Percentiles rank a stretch among this genome's conserved stretches.
Conservation (phyloP, 2,113 vertebrate genomes). For the Poeciliopsis prolifica region DNA sequence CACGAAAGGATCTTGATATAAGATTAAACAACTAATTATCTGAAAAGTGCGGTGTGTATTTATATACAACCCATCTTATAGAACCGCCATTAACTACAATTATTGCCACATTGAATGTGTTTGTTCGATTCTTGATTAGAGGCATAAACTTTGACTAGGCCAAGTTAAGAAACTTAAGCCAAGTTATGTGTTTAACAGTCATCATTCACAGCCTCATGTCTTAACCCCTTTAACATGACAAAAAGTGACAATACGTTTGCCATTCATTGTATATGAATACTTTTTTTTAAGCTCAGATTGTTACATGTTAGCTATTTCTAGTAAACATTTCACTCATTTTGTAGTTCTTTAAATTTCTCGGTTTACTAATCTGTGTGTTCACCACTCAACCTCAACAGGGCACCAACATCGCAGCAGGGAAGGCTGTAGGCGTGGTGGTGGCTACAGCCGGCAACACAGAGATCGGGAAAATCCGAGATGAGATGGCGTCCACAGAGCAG, state of each 20-base stretch:
- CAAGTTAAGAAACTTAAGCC: too few species aligned
- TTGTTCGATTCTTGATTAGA: too few species aligned
- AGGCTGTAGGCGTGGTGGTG: slow-evolving; percentile 94
- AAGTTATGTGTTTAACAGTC: too few species aligned
- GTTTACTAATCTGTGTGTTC: neutral
- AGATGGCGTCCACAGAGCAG: slow-evolving; percentile 96
- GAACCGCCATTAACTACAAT: neutral
- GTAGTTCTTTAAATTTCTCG: neutral
- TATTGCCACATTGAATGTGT: too few species aligned
- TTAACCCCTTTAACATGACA: too few species aligned
- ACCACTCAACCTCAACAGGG: slow-evolving; percentile 76
- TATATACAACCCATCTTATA: neutral
- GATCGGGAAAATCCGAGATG: slow-evolving; percentile 97
- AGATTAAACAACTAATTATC: neutral
- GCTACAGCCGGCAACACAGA: slow-evolving; percentile 94
- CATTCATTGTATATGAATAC: too few species aligned
- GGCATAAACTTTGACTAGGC: too few species aligned
- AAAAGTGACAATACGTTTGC: too few species aligned
- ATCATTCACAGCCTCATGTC: too few species aligned
- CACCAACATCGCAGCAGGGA: slow-evolving; percentile 96
- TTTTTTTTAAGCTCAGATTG: too few species aligned
- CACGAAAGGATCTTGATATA: neutral
- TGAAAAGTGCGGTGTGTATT: neutral
- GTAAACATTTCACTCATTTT: neutral
- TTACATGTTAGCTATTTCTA: neutral